Evolutionary conservation across 2,797 vertebrate species (phyloP).

Genomic region (Lepilemur ruficaudatus): DNA sequence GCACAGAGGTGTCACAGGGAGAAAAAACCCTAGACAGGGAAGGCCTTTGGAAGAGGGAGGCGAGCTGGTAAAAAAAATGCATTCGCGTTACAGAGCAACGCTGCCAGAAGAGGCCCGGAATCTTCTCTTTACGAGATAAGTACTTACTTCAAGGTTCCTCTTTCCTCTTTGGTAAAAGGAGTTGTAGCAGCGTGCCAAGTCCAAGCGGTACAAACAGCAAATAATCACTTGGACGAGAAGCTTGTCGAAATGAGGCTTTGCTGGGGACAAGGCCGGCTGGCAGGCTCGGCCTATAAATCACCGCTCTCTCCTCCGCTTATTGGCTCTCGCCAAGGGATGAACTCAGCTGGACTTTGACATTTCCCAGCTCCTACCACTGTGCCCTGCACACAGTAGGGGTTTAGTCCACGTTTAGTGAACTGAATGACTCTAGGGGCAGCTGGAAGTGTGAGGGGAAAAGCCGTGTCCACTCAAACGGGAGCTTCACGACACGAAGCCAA

Average conservation of each 20-base stretch:
- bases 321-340: neutral
- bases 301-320: neutral
- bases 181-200: conserved; percentile 45
- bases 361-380: neutral
- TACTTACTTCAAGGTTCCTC: conserved; percentile 60
- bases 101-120: neutral
- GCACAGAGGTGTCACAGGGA: neutral
- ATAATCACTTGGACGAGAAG: conserved; percentile 58
- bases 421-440: neutral
- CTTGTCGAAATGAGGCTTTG: conserved; percentile 51
- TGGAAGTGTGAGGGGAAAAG: neutral
- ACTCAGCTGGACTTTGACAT: neutral
- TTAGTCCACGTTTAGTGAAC: neutral
- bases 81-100: neutral
- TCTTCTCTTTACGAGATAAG: neutral
- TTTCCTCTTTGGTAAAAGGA: conserved; percentile 54
- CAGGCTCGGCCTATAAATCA: conserved; percentile 61
- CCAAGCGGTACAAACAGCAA: neutral
- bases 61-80: neutral
- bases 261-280: conserved; percentile 58
- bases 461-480: neutral
- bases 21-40: neutral
- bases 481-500: neutral
- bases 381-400: conserved; percentile 62
- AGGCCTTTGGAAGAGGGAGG: neutral